Evolutionary conservation across 2,797 vertebrate genomes (phyloP).

Genomic region (Danio tinwini): DNA sequence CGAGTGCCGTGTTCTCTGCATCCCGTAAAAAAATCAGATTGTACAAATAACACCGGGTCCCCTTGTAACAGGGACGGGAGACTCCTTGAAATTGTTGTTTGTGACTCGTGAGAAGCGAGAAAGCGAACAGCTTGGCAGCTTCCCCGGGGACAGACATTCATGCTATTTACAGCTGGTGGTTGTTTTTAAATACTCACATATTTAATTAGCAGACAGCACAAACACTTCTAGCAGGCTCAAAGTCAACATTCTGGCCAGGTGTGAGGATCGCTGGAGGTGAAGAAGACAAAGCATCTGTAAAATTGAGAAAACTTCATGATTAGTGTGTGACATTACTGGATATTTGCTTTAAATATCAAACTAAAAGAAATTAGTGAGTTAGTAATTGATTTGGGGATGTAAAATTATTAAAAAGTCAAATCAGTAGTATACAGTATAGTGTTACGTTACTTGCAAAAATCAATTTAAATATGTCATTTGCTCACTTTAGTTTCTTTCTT

Average conservation of each 20-base stretch:
- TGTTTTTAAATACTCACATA: constrained; percentile 85
- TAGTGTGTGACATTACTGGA: background rate
- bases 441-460: too few relatives aligned
- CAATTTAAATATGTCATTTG: too few relatives aligned
- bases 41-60: constrained; percentile 70
- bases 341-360: background rate
- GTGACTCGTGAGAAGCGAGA: constrained; percentile 60
- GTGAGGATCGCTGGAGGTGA: constrained; percentile 18
- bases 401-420: background rate
- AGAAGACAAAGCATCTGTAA: constrained; percentile 23
- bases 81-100: constrained; percentile 70
- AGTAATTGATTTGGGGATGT: background rate
- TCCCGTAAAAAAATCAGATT: constrained; percentile 71
- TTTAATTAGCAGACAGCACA: constrained; percentile 79
- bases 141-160: constrained; percentile 76
- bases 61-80: constrained; percentile 70
- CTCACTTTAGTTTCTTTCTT: too few relatives aligned
- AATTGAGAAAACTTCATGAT: background rate
- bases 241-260: constrained; percentile 44
- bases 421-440: background rate
- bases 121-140: constrained; percentile 79
- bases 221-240: constrained; percentile 53
- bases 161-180: constrained; percentile 78
- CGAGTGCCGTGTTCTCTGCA: constrained; percentile 68
- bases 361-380: background rate